Evolutionary conservation across 2,888 invertebrate genomes (phyloP).

Genomic region (Calliphora vomitoria): DNA sequence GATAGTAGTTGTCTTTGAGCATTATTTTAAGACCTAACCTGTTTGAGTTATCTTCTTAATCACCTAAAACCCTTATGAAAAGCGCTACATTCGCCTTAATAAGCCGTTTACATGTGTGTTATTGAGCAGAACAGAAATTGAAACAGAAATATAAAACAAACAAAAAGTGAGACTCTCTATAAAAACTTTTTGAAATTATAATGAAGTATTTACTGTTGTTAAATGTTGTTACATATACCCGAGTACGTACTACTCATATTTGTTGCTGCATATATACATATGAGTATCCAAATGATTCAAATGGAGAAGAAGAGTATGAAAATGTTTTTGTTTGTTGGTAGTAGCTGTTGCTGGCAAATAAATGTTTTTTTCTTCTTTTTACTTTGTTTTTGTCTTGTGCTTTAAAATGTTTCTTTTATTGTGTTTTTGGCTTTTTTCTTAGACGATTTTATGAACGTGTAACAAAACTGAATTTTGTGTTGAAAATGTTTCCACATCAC

Average conservation of each 20-base stretch:
- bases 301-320: conserved; percentile 38
- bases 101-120: conserved; percentile 44
- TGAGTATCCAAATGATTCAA: conserved; percentile 28
- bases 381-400: conserved; percentile 60
- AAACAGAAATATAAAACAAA: conserved; percentile 28
- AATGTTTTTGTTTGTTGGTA: conserved; percentile 13
- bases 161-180: conserved; percentile 40
- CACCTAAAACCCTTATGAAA: background rate
- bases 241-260: background rate
- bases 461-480: conserved; percentile 70
- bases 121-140: conserved; percentile 56
- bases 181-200: conserved; percentile 54
- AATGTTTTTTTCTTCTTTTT: conserved; percentile 38
- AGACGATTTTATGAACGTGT: conserved; percentile 7
- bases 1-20: too few relatives aligned
- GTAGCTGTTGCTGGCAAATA: conserved; percentile 57
- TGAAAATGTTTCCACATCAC: conserved; percentile 85
- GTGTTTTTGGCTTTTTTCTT: conserved; percentile 66
- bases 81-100: conserved; percentile 33
- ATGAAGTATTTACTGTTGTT: conserved; percentile 53
- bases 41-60: too few relatives aligned
- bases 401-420: conserved; percentile 60
- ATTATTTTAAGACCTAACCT: too few relatives aligned
- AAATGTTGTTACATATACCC: conserved; percentile 29
- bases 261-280: conserved; percentile 7